Base-by-base conservation (phyloP, 2,113 vertebrate genomes). In the Ia io region DNA sequence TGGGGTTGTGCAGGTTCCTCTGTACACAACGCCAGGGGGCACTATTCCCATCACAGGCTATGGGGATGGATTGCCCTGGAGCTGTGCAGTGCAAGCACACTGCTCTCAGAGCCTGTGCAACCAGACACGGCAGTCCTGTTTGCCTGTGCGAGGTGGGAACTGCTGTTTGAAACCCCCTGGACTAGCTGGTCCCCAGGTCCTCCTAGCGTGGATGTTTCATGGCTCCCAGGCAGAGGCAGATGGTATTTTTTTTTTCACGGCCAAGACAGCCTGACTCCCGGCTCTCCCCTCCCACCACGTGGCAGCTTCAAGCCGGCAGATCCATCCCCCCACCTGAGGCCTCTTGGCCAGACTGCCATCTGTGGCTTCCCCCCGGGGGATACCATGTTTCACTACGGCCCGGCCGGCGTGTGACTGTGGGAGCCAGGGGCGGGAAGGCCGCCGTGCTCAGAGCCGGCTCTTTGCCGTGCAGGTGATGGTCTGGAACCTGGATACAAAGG, bases 401-500 rank as follows among this genome's bases (percentile, higher is more conserved):
- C n/a, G 37, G 35, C 32, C 13, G 7, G 83, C 20, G 0, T 70
- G 78, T 35, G 40, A 28, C 69, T 37, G 2, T 18, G 88, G 67
- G 74, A 71, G 5, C 17, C 11, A 3, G 49, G 42, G 10, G 86
- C 1, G n/a, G n/a, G 23, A 77, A 32, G 23, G 77, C 88, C 30
- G 0, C 93, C 23, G 32, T n/a, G 2, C 76, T 97, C 44, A 97
- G 65, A 56, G 90, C 23, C 0, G 0, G 96, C 92, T 37, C 90
- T 42, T 80, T 96, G 84, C 96, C 4, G 2, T 71, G 0, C 98
- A 99, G 99, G 97, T 99, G 93, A 99, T 99, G 99, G 98, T 99
- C 97, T 99, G 99, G 99, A 99, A 99, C 96, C 98, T 99, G 94
- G 99, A 99, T 85, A 98, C 97, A 89, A 91, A 95, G 1, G 99